Evolutionary conservation across 1,140 invertebrate genomes (phyloP).

Genomic region (Lepidurus couesii): DNA sequence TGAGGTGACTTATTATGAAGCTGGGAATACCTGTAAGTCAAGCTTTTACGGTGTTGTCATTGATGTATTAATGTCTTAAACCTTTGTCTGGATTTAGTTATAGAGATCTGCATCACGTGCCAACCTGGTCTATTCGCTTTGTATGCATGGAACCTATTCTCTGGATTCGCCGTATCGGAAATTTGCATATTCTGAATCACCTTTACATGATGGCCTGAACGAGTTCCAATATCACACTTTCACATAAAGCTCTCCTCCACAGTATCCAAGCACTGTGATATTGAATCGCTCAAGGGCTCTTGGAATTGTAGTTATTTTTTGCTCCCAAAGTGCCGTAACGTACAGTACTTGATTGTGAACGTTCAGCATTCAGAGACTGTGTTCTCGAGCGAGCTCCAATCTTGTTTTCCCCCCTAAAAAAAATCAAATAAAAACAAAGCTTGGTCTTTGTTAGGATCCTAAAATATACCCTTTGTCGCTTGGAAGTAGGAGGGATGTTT

Average conservation of each 20-base stretch:
- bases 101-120: neutral
- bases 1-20: neutral
- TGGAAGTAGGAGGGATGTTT: neutral
- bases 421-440: neutral
- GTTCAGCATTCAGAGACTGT: neutral
- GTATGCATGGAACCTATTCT: neutral
- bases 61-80: neutral
- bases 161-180: neutral
- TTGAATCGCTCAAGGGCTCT: neutral
- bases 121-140: neutral
- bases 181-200: conserved; percentile 16
- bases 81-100: neutral
- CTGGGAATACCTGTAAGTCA: neutral
- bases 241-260: neutral
- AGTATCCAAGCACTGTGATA: neutral
- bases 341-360: neutral
- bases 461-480: neutral
- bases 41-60: neutral
- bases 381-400: neutral
- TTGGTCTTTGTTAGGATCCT: neutral
- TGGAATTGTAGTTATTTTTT: conserved; percentile 3
- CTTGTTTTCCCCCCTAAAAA: too few species aligned
- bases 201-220: neutral
- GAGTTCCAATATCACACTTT: conserved; percentile 11
- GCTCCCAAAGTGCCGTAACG: neutral